Base-by-base conservation (phyloP, 2,888 invertebrate species). In the Augiades crinisus region DNA sequence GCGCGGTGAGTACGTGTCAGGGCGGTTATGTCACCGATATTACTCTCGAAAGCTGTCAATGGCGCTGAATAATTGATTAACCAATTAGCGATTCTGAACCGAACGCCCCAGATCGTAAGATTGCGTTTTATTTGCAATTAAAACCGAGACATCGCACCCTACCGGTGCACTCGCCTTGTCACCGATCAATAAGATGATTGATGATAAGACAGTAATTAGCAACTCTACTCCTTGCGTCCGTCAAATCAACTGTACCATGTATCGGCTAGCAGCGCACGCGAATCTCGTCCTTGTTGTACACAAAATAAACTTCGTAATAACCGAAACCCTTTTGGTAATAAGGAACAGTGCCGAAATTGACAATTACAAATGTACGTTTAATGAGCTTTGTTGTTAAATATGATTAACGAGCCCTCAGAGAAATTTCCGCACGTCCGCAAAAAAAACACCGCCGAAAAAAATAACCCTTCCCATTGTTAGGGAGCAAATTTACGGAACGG, bases 291-390 rank as follows among this genome's bases (percentile, higher is more conserved):
- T 44, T 44, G 14, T 8, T n/a, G 10, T 36, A n/a, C n/a, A 7
- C 6, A 19, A 3, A 6, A 34, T 41, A 44, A 30, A 16, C 55
- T 45, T 55, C 58, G 6, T 8, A 24, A 14, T 16, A 8, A 16
- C 21, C 5, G 17, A 16, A 33, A 21, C 6, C 5, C 19, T 12
- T 31, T n/a, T 57, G 53, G 55, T 56, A 58, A 59, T 63, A 63
- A 66, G 41, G 12, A 30, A 70, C 70, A 68, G 60, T 70, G 70
- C 74, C 75, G 67, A 83, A 81, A 80, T 75, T 80, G 83, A 81
- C 81, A 82, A 83, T 81, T 80, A 84, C 78, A 81, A 84, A 85
- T 84, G 78, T 74, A 77, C 67, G 74, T 72, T 75, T 86, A 87
- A 87, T 85, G 83, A 83, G 81, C 69, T 76, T 70, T 68, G 77